Percentiles rank a stretch among this genome's conserved stretches.
Evolutionary conservation across 35 echinoderm and acorn worm genomes (phyloP).

Genomic region (Ophiothrix spiculata): DNA sequence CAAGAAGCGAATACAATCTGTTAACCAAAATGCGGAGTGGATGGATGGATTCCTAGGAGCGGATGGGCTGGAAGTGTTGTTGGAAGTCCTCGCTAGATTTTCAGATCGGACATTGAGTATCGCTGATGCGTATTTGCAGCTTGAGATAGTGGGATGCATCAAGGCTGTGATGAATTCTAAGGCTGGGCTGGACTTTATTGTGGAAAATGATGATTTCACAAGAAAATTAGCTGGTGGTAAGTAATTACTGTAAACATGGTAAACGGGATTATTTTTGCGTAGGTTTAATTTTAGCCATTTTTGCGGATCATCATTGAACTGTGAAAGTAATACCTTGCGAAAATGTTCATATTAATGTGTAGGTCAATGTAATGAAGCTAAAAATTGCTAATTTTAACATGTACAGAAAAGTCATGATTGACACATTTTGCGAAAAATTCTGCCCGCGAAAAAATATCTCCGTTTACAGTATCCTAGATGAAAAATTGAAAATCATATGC

Average conservation of each 20-base stretch:
- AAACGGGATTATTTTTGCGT: too few relatives aligned
- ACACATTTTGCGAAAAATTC: too few relatives aligned
- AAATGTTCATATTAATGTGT: neutral
- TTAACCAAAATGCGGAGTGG: conserved; percentile 71
- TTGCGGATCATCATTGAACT: too few relatives aligned
- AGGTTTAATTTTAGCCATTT: too few relatives aligned
- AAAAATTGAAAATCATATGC: neutral
- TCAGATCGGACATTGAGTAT: conserved; percentile 74
- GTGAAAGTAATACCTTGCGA: too few relatives aligned
- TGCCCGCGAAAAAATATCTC: too few relatives aligned
- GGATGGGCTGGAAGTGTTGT: conserved; percentile 89
- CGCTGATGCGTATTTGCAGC: conserved; percentile 86
- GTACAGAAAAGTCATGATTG: neutral
- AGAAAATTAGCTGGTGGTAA: conserved; percentile 82
- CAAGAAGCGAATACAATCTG: conserved; percentile 60
- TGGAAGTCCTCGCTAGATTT: conserved; percentile 64
- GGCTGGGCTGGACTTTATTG: conserved; percentile 79
- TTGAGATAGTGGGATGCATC: conserved; percentile 83
- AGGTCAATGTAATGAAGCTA: neutral
- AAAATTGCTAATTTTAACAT: neutral
- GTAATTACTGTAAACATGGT: too few relatives aligned
- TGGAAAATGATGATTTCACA: conserved; percentile 71
- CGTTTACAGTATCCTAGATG: neutral
- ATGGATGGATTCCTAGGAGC: conserved; percentile 91
- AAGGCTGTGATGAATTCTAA: conserved; percentile 97